A percentile compares a stretch with the other conserved stretches of the same genome.
phyloP scores from a whole-genome alignment of 2,888 invertebrate species.

The Drosophila sordidapex region DNA sequence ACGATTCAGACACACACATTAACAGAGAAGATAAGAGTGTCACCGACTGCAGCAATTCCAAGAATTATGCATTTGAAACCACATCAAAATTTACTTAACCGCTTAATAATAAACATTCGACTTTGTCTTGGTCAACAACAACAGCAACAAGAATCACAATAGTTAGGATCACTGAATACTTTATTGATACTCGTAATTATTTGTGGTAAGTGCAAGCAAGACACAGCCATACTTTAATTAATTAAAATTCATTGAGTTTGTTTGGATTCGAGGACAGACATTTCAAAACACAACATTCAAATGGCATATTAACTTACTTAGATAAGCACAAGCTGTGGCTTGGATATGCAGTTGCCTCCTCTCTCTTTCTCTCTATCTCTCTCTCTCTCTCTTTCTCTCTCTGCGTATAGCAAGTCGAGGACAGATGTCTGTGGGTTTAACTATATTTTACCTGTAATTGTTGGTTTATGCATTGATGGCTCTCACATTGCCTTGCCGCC shows the following conservation, averaged over 20 bases:
- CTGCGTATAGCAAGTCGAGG: constrained; percentile 1
- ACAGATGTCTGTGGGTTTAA: constrained; percentile 32
- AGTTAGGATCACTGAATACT: constrained; percentile 34
- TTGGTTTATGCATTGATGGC: constrained; percentile 56
- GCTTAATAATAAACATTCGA: constrained; percentile 43
- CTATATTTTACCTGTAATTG: constrained; percentile 44
- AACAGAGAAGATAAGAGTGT: background rate
- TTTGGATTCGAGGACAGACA: constrained; percentile 6
- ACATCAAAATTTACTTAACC: constrained; percentile 23
- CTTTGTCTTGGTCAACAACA: constrained; percentile 26
- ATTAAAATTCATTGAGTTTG: constrained; percentile 73
- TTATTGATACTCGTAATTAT: constrained; percentile 37
- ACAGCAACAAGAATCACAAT: constrained; percentile 22
- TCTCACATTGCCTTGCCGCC: constrained; percentile 36
- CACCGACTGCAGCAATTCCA: background rate
- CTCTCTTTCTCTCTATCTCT: background rate
- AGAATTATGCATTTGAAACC: constrained; percentile 6
- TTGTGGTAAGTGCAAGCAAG: constrained; percentile 37
- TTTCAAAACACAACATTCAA: constrained; percentile 64
- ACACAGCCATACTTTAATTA: constrained; percentile 68
- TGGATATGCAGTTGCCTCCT: constrained; percentile 17
- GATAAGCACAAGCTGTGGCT: constrained; percentile 53
- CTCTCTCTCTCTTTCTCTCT: background rate
- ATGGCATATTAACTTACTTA: constrained; percentile 79
- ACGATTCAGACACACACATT: constrained; percentile 8